A percentile compares a stretch with the other conserved stretches of the same genome.
phyloP scores from a whole-genome alignment of 1,140 invertebrate genomes.

The Eueides isabella region DNA sequence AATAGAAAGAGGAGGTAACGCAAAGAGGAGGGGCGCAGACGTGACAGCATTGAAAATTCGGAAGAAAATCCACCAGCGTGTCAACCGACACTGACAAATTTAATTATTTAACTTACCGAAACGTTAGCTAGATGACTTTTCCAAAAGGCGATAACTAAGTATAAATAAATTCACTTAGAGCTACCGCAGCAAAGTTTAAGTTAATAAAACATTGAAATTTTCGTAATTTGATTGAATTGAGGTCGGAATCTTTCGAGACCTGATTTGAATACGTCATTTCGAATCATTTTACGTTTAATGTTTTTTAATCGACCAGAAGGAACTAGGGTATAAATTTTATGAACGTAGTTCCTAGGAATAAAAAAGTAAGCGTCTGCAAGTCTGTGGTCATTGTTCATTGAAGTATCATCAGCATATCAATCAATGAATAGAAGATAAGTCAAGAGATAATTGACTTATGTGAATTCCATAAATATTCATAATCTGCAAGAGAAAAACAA shows the following conservation, averaged over 20 bases:
- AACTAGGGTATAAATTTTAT: neutral
- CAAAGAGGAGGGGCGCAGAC: conserved; percentile 51
- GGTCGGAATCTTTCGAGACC: conserved; percentile 63
- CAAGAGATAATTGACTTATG: no score
- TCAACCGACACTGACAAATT: conserved; percentile 79
- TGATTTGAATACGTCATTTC: conserved; percentile 76
- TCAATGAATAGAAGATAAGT: no score
- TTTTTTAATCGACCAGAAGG: conserved; percentile 18
- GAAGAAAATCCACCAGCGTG: conserved; percentile 73
- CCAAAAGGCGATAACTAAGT: conserved; percentile 78
- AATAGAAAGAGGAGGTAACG: conserved; percentile 54
- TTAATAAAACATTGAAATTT: conserved; percentile 81
- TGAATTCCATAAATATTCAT: no score
- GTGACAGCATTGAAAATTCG: conserved; percentile 69
- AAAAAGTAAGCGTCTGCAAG: neutral
- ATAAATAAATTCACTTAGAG: conserved; percentile 81
- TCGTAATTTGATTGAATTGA: conserved; percentile 74
- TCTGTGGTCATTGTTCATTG: no score
- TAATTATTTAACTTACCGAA: conserved; percentile 81
- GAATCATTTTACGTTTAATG: conserved; percentile 45
- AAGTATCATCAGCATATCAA: no score
- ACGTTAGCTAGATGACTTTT: conserved; percentile 80
- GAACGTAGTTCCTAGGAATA: neutral
- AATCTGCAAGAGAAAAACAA: no score
- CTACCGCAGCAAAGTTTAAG: conserved; percentile 79